Conservation (phyloP, 2,888 invertebrate species). For the Stictocephala bisonia region DNA sequence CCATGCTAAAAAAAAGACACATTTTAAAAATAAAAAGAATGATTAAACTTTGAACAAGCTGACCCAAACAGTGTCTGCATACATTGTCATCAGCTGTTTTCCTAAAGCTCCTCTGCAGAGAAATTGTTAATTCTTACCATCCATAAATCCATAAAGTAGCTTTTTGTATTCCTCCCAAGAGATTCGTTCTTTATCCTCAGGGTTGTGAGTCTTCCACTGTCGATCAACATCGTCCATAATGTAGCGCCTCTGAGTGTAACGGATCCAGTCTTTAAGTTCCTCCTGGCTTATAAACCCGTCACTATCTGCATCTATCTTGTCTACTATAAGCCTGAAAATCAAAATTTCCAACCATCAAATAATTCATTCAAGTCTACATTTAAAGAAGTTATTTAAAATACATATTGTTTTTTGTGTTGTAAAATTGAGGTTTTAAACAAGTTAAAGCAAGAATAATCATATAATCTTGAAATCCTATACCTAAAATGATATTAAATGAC, state of each 20-base stretch:
- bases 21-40: no score
- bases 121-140: constrained; percentile 64
- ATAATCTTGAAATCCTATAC: no score
- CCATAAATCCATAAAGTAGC: constrained; percentile 89
- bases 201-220: constrained; percentile 93
- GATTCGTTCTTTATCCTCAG: constrained; percentile 78
- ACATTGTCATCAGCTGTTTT: no score
- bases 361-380: constrained; percentile 23
- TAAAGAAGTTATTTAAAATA: background rate
- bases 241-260: constrained; percentile 89
- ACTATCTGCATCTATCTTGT: constrained; percentile 89
- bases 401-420: background rate
- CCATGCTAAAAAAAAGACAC: no score
- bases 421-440: no score
- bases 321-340: constrained; percentile 87
- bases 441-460: no score
- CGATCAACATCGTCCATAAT: constrained; percentile 92
- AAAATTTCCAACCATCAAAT: constrained; percentile 52
- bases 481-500: no score
- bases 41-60: no score
- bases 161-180: constrained; percentile 87
- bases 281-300: constrained; percentile 86
- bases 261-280: constrained; percentile 96
- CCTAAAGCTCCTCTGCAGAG: background rate
- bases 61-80: no score